Conservation (phyloP, 2,797 vertebrate species). For the Picus viridis region DNA sequence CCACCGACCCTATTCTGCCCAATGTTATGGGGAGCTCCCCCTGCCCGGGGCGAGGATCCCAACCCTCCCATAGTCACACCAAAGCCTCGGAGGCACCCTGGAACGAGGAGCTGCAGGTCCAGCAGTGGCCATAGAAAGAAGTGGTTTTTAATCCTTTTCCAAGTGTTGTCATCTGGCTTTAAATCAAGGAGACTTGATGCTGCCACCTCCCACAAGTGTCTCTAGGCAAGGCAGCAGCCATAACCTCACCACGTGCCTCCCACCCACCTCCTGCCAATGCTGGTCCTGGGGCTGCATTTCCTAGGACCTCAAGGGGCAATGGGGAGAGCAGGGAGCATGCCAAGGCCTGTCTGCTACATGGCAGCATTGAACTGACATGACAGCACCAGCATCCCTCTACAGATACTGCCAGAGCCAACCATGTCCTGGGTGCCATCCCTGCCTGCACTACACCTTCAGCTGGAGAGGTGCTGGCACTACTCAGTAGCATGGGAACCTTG, state of each 20-base stretch:
- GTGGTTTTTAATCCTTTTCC: constrained; percentile 55
- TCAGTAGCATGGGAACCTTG: rapidly evolving
- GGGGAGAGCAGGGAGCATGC: neutral
- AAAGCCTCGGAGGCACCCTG: neutral
- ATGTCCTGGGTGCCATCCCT: rapidly evolving
- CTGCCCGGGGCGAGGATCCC: neutral
- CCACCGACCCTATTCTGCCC: neutral
- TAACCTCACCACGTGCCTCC: constrained; percentile 13
- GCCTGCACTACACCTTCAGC: neutral
- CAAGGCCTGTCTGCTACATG: neutral
- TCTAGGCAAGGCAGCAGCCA: constrained; percentile 35
- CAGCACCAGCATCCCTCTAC: neutral
- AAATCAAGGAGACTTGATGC: constrained; percentile 42
- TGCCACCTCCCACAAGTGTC: constrained; percentile 58
- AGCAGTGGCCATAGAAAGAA: constrained; percentile 55
- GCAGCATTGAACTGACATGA: neutral
- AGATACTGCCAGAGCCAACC: neutral
- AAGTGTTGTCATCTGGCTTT: constrained; percentile 67
- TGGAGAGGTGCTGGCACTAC: neutral
- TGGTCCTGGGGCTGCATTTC: neutral
- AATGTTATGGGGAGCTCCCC: neutral
- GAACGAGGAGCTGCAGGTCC: neutral
- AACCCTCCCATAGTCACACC: neutral
- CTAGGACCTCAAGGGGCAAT: neutral
- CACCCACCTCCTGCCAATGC: neutral